phyloP scores from a whole-genome alignment of 2,888 invertebrate species.

The Macrophya alboannulata region DNA sequence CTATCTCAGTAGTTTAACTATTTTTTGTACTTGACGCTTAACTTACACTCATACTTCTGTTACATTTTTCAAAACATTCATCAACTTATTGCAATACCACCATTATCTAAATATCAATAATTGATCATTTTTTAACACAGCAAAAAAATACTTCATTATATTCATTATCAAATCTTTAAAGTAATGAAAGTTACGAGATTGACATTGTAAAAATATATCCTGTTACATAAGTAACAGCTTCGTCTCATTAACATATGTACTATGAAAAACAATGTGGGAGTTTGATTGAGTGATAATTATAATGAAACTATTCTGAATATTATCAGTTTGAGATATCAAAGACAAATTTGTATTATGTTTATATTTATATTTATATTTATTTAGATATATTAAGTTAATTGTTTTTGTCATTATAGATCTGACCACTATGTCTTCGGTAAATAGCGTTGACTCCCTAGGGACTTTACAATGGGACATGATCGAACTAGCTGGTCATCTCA shows the following conservation, averaged over 20 bases:
- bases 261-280: background rate
- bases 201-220: background rate
- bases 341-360: background rate
- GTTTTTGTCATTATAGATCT: background rate
- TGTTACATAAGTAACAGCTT: background rate
- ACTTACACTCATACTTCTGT: background rate
- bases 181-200: background rate
- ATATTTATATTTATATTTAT: too few relatives aligned
- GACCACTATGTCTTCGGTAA: conserved; percentile 75
- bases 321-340: background rate
- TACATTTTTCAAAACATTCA: background rate
- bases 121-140: background rate
- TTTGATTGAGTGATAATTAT: background rate
- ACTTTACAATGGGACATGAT: conserved; percentile 81
- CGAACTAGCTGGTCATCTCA: conserved; percentile 86
- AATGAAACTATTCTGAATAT: background rate
- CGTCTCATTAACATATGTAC: background rate
- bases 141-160: background rate
- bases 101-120: background rate
- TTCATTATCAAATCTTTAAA: background rate
- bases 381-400: background rate
- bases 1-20: background rate
- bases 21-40: background rate
- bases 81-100: background rate
- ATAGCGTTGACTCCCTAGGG: conserved; percentile 75